These are phyloP conservation scores for Tetrapedia diversipes DNA, from an alignment of 2,888 invertebrate genomes.

Conservation along the genomic window DNA sequence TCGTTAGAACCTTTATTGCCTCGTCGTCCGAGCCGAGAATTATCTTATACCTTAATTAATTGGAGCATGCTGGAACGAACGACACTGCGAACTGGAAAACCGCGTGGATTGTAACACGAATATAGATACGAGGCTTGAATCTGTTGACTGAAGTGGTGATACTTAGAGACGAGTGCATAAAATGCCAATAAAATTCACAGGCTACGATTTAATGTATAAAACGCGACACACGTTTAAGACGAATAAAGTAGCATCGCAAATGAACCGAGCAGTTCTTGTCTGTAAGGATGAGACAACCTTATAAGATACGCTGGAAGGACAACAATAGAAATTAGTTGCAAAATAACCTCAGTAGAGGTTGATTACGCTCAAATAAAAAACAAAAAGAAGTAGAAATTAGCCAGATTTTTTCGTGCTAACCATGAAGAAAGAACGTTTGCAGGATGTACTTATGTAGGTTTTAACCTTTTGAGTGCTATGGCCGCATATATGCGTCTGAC, in stretches of 20 bases:
- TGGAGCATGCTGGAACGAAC: slow-evolving; percentile 21
- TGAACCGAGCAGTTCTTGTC: background rate
- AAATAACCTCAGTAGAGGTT: too few species aligned
- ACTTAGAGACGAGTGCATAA: slow-evolving; percentile 24
- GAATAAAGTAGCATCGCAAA: slow-evolving; percentile 4
- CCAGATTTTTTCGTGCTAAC: too few species aligned
- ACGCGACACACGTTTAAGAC: background rate
- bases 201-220: too few species aligned
- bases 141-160: slow-evolving; percentile 14
- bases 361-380: too few species aligned
- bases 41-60: slow-evolving; percentile 59
- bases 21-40: slow-evolving; percentile 31
- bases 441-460: too few species aligned
- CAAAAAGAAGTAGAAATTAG: too few species aligned
- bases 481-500: too few species aligned
- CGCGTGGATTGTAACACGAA: slow-evolving; percentile 4
- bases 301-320: too few species aligned
- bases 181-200: slow-evolving; percentile 19
- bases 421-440: too few species aligned
- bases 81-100: slow-evolving; percentile 21
- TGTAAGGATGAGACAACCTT: background rate
- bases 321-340: too few species aligned
- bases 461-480: too few species aligned
- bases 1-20: slow-evolving; percentile 45
- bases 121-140: slow-evolving; percentile 1